These are phyloP conservation scores for Yponomeuta plumbellus DNA, from an alignment of 2,888 invertebrate species.

Conservation along the genomic window DNA sequence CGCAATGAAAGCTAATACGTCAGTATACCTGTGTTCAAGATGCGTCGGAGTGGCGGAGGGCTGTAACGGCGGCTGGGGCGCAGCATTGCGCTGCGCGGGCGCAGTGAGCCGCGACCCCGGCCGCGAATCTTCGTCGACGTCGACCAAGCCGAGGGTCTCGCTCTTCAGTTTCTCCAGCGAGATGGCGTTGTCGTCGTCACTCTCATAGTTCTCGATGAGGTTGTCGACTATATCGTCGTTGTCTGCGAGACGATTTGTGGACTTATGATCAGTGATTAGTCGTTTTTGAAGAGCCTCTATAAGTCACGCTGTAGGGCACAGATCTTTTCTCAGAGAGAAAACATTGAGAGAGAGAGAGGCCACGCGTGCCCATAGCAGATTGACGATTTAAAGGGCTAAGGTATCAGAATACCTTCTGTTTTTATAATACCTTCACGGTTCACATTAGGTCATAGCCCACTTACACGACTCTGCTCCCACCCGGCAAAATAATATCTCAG, in stretches of 20 bases:
- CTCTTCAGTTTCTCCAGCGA: conserved; percentile 86
- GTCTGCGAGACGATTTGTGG: conserved; percentile 32
- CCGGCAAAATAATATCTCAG: too few species aligned
- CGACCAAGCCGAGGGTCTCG: conserved; percentile 66
- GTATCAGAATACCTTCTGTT: too few species aligned
- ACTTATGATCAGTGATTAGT: not conserved
- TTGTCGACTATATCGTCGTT: conserved; percentile 54
- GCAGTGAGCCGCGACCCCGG: conserved; percentile 39
- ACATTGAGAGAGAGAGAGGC: too few species aligned
- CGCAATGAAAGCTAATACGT: too few species aligned
- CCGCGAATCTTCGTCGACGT: conserved; percentile 30
- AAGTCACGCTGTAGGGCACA: too few species aligned
- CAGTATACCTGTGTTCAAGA: conserved; percentile 82
- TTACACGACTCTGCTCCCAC: too few species aligned
- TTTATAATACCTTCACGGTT: too few species aligned
- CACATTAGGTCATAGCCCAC: too few species aligned
- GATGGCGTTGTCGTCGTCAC: conserved; percentile 84
- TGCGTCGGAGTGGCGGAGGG: conserved; percentile 91
- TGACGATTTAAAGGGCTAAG: too few species aligned
- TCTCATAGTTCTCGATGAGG: conserved; percentile 69
- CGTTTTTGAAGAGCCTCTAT: too few species aligned
- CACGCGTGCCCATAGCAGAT: too few species aligned
- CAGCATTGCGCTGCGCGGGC: conserved; percentile 57
- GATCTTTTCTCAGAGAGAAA: too few species aligned
- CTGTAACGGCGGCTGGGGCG: conserved; percentile 91